These are phyloP conservation scores for Pseudobourletiella spinata DNA, from an alignment of 1,140 invertebrate genomes.

Conservation along the genomic window DNA sequence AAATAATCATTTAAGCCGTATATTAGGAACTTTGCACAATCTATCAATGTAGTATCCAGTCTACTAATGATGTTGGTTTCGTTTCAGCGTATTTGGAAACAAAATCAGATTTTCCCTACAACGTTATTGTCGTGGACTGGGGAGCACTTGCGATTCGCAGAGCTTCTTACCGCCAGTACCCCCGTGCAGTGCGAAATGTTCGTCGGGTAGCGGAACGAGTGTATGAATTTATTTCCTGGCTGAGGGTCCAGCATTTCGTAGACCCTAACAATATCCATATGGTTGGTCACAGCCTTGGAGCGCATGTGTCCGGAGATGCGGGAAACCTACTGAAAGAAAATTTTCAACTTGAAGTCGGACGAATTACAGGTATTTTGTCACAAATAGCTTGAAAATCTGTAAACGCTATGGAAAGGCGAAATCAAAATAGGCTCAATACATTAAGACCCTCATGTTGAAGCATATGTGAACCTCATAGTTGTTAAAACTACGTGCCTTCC, in stretches of 20 bases:
- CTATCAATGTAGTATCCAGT: too few relatives aligned
- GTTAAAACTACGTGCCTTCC: too few relatives aligned
- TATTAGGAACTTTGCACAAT: too few relatives aligned
- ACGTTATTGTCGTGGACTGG: conserved; percentile 21
- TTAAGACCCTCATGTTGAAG: too few relatives aligned
- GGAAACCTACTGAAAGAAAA: background rate
- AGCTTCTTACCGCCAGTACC: background rate
- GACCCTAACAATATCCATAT: background rate
- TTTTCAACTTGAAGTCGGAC: background rate
- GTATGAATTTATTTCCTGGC: background rate
- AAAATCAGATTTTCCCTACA: too few relatives aligned
- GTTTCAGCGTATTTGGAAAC: too few relatives aligned
- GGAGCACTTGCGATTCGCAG: conserved; percentile 6
- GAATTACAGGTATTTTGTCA: background rate
- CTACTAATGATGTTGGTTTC: too few relatives aligned
- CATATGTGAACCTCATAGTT: too few relatives aligned
- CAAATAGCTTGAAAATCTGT: too few relatives aligned
- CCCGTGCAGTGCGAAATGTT: background rate
- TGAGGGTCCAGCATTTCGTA: background rate
- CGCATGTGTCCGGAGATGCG: background rate
- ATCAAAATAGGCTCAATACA: too few relatives aligned
- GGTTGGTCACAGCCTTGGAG: background rate
- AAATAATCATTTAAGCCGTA: too few relatives aligned
- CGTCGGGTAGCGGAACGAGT: background rate
- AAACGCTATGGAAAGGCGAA: too few relatives aligned